These are phyloP conservation scores for Plestiodon gilberti DNA, from an alignment of 2,113 vertebrate genomes.

Conservation along the genomic window DNA sequence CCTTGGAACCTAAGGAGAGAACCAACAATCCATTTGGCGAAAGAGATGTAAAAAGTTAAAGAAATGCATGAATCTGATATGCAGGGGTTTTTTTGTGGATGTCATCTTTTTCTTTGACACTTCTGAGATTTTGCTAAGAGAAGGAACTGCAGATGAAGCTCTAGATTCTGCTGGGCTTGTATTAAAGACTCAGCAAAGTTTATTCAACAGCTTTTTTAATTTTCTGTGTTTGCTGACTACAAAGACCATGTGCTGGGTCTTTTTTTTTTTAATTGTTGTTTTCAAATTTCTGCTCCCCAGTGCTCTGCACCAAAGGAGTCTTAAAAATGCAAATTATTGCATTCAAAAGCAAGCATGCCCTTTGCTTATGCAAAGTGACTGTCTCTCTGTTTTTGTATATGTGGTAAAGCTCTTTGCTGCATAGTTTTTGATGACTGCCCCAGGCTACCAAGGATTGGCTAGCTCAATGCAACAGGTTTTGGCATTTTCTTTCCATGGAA, in stretches of 20 bases:
- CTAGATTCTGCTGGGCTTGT: not conserved
- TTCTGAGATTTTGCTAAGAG: not conserved
- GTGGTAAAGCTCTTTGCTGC: no score
- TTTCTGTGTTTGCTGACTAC: not conserved
- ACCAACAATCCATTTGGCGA: not conserved
- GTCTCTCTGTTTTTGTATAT: no score
- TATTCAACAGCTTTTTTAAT: not conserved
- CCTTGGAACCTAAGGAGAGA: not conserved
- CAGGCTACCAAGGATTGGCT: no score
- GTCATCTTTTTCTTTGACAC: not conserved
- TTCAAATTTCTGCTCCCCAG: no score
- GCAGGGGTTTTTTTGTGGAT: not conserved
- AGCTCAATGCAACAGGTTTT: no score
- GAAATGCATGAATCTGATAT: not conserved
- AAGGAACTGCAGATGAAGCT: not conserved
- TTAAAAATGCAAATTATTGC: not conserved
- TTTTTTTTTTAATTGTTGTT: not conserved
- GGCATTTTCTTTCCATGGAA: no score
- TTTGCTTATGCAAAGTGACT: no score
- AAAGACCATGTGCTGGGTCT: not conserved
- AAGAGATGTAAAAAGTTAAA: not conserved
- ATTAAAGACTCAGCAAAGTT: not conserved
- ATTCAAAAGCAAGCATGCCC: no score
- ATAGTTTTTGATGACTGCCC: no score
- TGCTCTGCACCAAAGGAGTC: not conserved